Conservation (phyloP, 2,888 invertebrate species). For the Pharmacophagus antenor region DNA sequence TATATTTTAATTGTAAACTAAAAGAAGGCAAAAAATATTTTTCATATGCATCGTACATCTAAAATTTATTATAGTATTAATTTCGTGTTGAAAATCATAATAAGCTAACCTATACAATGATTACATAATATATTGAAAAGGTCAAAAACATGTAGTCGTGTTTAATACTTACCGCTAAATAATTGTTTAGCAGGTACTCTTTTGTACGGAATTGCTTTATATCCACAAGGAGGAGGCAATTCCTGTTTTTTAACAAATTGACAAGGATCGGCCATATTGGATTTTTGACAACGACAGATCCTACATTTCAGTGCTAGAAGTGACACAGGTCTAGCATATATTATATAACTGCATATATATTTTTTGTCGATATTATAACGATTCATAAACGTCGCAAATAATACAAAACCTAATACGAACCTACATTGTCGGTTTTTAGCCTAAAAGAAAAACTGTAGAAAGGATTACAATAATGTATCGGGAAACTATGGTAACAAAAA, state of each 20-base stretch:
- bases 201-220: constrained; percentile 86
- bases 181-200: constrained; percentile 87
- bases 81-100: background rate
- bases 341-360: background rate
- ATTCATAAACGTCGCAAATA: background rate
- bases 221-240: constrained; percentile 96
- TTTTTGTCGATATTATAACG: background rate
- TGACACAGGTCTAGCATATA: too few relatives aligned
- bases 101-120: constrained; percentile 50
- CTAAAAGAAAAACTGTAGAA: too few relatives aligned
- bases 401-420: background rate
- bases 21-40: too few relatives aligned
- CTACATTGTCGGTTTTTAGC: background rate
- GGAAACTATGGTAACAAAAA: constrained; percentile 8
- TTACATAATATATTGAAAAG: constrained; percentile 60
- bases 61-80: background rate
- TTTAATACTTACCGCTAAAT: constrained; percentile 82
- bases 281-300: constrained; percentile 30
- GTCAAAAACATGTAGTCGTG: background rate
- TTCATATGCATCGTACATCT: too few relatives aligned
- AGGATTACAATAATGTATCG: background rate
- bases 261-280: constrained; percentile 60
- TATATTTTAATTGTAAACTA: too few relatives aligned
- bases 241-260: constrained; percentile 84
- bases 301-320: background rate